Conservation (phyloP, 2,888 invertebrate species). For the Drosophila sordidapex region DNA sequence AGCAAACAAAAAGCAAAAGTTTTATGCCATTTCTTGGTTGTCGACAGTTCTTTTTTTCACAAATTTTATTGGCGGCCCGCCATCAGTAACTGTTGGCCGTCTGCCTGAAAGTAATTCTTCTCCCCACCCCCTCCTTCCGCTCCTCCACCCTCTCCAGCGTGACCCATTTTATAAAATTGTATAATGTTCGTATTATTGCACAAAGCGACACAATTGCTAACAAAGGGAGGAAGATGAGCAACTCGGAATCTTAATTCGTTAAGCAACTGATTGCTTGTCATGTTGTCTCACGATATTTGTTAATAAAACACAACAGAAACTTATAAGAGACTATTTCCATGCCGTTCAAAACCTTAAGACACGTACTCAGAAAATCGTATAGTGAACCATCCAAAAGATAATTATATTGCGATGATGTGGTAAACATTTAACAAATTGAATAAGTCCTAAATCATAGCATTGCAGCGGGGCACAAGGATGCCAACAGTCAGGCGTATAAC, state of each 20-base stretch:
- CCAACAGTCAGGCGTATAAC: constrained; percentile 7
- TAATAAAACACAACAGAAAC: constrained; percentile 1
- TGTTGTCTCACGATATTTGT: constrained; percentile 2
- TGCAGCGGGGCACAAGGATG: neutral
- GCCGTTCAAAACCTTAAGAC: neutral
- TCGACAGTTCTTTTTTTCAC: constrained; percentile 73
- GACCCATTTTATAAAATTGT: constrained; percentile 75
- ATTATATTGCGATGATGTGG: constrained; percentile 55
- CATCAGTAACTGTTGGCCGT: constrained; percentile 58
- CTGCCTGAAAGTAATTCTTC: constrained; percentile 38
- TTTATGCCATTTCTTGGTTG: constrained; percentile 69
- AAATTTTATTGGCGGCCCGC: constrained; percentile 74
- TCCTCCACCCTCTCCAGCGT: constrained; percentile 44
- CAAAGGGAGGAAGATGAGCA: neutral
- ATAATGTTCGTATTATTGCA: constrained; percentile 74
- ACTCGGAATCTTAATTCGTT: constrained; percentile 36
- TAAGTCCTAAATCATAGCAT: constrained; percentile 51
- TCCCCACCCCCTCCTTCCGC: neutral
- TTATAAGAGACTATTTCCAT: neutral
- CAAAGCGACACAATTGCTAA: constrained; percentile 51
- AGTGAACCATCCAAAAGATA: constrained; percentile 20
- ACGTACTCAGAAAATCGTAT: neutral
- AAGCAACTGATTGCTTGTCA: constrained; percentile 54
- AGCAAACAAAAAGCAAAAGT: constrained; percentile 79
- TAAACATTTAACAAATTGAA: constrained; percentile 59